Conservation (phyloP, 2,113 vertebrate genomes). For the Oxyura jamaicensis region DNA sequence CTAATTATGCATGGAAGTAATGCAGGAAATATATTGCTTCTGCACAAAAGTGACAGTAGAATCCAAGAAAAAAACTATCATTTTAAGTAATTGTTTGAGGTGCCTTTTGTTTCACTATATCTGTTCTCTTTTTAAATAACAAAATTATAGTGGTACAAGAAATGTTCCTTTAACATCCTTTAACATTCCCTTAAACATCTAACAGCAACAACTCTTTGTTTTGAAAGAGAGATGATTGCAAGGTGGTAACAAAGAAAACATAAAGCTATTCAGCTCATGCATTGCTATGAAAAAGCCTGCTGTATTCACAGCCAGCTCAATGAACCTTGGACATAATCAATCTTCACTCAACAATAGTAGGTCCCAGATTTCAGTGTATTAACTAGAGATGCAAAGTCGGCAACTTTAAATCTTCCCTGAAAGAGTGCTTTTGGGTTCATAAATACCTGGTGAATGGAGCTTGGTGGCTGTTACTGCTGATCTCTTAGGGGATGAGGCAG, state of each 20-base stretch:
- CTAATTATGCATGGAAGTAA: background rate
- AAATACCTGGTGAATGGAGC: slow-evolving; percentile 88
- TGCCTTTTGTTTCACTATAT: background rate
- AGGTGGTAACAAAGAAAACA: background rate
- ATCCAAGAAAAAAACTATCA: background rate
- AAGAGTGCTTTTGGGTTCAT: background rate
- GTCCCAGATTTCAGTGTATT: background rate
- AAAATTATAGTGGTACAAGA: background rate
- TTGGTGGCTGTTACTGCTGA: slow-evolving; percentile 82
- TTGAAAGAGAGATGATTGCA: background rate
- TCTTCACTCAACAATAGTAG: background rate
- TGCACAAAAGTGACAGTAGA: background rate
- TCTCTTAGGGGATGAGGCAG: slow-evolving; percentile 86
- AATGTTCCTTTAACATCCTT: too few relatives aligned
- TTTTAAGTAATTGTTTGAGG: background rate
- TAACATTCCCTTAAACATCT: background rate
- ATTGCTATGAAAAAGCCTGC: background rate
- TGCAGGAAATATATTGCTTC: background rate
- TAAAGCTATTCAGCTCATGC: background rate
- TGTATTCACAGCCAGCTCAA: background rate
- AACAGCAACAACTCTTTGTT: background rate
- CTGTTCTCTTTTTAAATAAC: background rate
- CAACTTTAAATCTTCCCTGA: background rate
- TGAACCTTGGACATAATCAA: background rate
- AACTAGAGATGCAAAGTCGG: background rate